Percentiles rank a stretch among this genome's conserved stretches.
Conservation (phyloP, 2,113 vertebrate species). For the Benthochromis sp. region DNA sequence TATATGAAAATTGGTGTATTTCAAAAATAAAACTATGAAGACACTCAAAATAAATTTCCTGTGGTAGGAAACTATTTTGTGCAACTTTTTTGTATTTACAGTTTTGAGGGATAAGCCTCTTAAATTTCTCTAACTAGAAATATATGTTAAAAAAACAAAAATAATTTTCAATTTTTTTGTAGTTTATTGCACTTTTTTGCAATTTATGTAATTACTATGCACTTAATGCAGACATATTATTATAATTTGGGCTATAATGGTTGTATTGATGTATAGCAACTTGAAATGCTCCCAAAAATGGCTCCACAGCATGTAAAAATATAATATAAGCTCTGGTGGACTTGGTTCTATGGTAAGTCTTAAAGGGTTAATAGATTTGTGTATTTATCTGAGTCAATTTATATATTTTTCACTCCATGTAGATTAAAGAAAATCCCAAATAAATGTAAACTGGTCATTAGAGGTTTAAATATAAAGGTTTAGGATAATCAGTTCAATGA, state of each 20-base stretch:
- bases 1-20: accelerated
- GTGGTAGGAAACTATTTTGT: accelerated
- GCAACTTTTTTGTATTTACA: neutral
- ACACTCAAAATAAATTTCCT: accelerated
- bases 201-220: neutral
- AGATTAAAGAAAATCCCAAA: neutral
- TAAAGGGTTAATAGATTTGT: neutral
- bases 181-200: neutral
- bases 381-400: neutral
- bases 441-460: neutral
- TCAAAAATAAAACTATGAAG: neutral
- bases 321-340: accelerated
- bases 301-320: accelerated
- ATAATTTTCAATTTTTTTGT: accelerated
- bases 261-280: neutral
- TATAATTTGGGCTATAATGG: accelerated
- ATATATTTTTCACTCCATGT: neutral
- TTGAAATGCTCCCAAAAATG: neutral
- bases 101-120: neutral
- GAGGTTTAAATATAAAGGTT: neutral
- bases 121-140: neutral
- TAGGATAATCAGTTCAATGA: neutral
- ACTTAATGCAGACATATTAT: neutral
- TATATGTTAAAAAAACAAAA: neutral
- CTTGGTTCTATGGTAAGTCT: neutral